Evolutionary conservation across 2,113 vertebrate species (phyloP).

Genomic region (Lonchura striata): DNA sequence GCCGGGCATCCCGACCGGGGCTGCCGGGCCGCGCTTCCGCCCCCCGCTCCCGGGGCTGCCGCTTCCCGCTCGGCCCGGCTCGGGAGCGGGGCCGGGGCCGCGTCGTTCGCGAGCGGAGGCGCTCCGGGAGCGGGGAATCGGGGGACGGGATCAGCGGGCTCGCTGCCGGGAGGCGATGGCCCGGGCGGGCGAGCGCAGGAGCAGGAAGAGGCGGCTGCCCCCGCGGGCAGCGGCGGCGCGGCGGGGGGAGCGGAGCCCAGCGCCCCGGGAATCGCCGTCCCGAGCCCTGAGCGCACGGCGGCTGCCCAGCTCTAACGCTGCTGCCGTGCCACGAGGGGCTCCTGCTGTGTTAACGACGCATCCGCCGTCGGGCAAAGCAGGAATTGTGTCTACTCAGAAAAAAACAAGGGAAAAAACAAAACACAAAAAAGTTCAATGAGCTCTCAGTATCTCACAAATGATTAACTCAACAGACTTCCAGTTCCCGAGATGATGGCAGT

Average conservation of each 20-base stretch:
- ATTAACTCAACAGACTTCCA: constrained; percentile 12
- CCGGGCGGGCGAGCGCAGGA: neutral
- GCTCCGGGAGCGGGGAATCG: neutral
- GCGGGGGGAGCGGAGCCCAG: rapidly evolving
- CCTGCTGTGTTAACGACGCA: neutral
- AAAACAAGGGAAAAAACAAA: too few species aligned
- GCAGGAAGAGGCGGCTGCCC: neutral
- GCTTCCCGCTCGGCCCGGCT: neutral
- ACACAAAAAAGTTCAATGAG: neutral
- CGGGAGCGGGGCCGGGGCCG: neutral
- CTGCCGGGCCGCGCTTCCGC: neutral
- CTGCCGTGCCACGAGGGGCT: rapidly evolving
- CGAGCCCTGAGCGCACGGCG: neutral
- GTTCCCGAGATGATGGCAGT: neutral
- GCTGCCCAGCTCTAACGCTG: neutral
- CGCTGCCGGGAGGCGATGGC: neutral
- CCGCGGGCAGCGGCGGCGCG: neutral
- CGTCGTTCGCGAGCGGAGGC: neutral
- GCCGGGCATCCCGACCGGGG: neutral
- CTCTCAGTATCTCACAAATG: neutral
- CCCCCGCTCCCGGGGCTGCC: neutral
- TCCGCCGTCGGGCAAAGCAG: neutral
- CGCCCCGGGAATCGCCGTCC: neutral
- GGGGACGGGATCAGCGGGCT: neutral
- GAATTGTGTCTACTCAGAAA: neutral